Base-by-base conservation (phyloP, 1,140 invertebrate species). In the Epicauta chinensis region DNA sequence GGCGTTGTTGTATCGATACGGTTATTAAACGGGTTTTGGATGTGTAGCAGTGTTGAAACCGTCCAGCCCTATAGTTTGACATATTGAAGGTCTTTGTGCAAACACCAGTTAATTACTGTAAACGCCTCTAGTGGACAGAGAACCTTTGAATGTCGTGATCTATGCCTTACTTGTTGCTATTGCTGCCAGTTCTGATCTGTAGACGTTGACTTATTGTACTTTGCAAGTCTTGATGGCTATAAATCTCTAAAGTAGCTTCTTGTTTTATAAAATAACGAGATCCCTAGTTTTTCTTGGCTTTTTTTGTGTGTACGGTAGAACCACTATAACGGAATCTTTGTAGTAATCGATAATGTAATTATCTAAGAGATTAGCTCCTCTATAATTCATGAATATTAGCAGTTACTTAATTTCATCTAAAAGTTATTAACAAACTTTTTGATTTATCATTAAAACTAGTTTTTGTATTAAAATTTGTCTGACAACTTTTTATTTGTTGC, bases 61-160 rank as follows among this genome's bases (percentile, higher is more conserved):
- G 23, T 23, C 4, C 7, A 23, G 23, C 23, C 7, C 4, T 5
- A 23, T 7, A 23, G 46, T 55, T 55, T 55, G 47, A 55, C 43
- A 34, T 55, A 55, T 55, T 15, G 53, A 41, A 55, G 53, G 45
- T 55, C 53, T 50, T 55, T 44, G 53, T 32, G 46, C 53, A 55
- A 55, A 55, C 53, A 55, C 46, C 53, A 50, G 53, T 55, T 55
- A 55, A 55, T 55, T 55, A 55, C 39, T 16, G 36, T 16, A 16
- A 16, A 39, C 39, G 46, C 46, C 53, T 44, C 53, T 23, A 38
- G 39, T 37, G 53, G 53, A 55, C 53, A 55, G 42, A 29, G 44
- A 23, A 23, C 23, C 23, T 23, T 23, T 23, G 30, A 34, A 13
- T 43, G 16, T 37, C 12, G 51, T 53, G 51, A 53, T 53, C 51